Percentiles rank a stretch among this genome's conserved stretches.
Conservation (phyloP, 64 coral and sea anemone genomes). For the Actinia equina region DNA sequence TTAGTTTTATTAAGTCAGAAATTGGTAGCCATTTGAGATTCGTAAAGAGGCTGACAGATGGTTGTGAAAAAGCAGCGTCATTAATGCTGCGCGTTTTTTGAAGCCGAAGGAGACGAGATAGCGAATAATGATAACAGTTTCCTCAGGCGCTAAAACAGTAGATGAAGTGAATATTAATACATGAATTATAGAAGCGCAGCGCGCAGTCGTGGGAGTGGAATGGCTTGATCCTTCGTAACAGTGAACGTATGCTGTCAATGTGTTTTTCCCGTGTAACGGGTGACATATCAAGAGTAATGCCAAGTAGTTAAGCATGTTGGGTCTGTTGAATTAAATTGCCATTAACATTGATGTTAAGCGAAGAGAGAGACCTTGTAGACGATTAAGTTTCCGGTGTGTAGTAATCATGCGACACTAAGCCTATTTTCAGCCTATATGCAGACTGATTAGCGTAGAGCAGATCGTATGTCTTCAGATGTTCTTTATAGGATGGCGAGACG, state of each 20-base stretch:
- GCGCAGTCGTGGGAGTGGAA: not conserved
- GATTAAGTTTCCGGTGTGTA: no score
- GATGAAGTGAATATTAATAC: not conserved
- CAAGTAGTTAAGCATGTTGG: no score
- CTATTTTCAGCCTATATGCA: no score
- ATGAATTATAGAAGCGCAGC: not conserved
- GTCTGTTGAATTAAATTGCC: no score
- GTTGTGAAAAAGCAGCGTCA: slow-evolving; percentile 9
- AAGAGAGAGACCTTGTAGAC: no score
- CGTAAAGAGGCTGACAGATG: not conserved
- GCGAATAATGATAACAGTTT: slow-evolving; percentile 22
- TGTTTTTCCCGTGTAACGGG: not conserved
- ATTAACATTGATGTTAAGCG: no score
- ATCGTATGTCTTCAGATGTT: no score
- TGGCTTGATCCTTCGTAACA: not conserved
- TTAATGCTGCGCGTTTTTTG: slow-evolving; percentile 44
- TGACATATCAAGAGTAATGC: no score
- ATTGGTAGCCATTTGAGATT: slow-evolving; percentile 33
- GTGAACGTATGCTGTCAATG: not conserved
- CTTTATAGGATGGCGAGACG: no score
- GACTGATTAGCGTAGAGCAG: no score
- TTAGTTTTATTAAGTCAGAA: slow-evolving; percentile 3
- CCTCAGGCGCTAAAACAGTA: not conserved
- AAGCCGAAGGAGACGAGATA: slow-evolving; percentile 31
- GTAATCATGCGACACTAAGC: no score